Base-by-base conservation (phyloP, 2,888 invertebrate genomes). In the Hirtodrosophila duncani region DNA sequence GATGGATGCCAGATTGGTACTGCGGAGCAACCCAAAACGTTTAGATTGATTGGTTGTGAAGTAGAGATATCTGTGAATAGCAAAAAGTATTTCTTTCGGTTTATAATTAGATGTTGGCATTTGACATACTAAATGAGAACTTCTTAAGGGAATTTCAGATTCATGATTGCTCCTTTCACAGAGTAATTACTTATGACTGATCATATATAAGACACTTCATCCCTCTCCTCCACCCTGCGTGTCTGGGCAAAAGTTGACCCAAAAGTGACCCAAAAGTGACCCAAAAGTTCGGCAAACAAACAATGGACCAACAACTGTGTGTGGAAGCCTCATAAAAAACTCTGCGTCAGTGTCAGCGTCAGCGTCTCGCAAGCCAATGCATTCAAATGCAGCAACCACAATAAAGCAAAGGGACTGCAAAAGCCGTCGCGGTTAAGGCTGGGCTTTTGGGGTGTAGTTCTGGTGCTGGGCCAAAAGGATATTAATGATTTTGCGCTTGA, bases 401-500 rank as follows among this genome's bases (percentile, higher is more conserved):
- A 52, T 42, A 51, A 49, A 45, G 9, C 16, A 26, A 41, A 36
- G 21, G 11, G 37, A 5, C 9, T 9, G 16, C 23, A 34, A 34
- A 16, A 8, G 27, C 27, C 14, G 23, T 14, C 8, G 29, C 13
- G 8, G 11, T 8, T 33, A 16, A 5, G 31, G 39, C 50, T 38
- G 26, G 50, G 31, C 46, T 31, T 39, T 24, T 23, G 39, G 39
- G 42, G 31, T 31, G 24, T 42, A 13, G 18, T 9, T 23, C n/a
- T 16, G 23, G 24, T 37, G 26, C 24, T 34, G 51, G 51, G 61
- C 51, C 60, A 55, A 70, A 67, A 72, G 83, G 77, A 82, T 78
- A 82, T 83, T 83, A 84, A 83, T 83, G 83, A 83, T 83, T 84
- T 84, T 81, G 78, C 82, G 83, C 83, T 80, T 82, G 72, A 83